These are phyloP conservation scores for Scarus forsteni DNA, from an alignment of 2,797 vertebrate genomes.

Conservation along the genomic window DNA sequence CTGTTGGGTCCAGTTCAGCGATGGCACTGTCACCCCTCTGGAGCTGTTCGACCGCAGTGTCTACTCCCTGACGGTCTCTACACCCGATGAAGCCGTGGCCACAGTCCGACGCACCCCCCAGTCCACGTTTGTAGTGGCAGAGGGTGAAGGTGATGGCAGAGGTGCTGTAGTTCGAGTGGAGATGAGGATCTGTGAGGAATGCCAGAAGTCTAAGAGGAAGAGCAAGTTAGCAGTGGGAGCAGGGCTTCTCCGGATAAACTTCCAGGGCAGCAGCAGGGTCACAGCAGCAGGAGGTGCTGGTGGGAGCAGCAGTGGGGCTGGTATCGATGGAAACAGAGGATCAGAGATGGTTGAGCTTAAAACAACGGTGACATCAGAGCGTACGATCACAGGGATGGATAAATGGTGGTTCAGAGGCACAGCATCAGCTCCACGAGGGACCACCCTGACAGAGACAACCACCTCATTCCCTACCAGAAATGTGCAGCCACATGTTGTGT, in stretches of 20 bases:
- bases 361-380: slow-evolving; percentile 52
- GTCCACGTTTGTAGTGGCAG: slow-evolving; percentile 85
- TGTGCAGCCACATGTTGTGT: slow-evolving; percentile 38
- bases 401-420: slow-evolving; percentile 64
- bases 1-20: slow-evolving; percentile 96
- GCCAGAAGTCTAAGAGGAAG: slow-evolving; percentile 95
- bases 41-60: slow-evolving; percentile 89
- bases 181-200: slow-evolving; percentile 91
- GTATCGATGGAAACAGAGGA: slow-evolving; percentile 14
- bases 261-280: slow-evolving; percentile 68
- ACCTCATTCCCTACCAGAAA: slow-evolving; percentile 31
- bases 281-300: slow-evolving; percentile 32
- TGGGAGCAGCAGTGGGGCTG: slow-evolving; percentile 36
- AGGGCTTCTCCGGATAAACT: slow-evolving; percentile 84
- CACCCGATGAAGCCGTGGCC: slow-evolving; percentile 88
- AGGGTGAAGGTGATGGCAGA: slow-evolving; percentile 83
- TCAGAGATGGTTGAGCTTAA: slow-evolving; percentile 57
- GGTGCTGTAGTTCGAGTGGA: slow-evolving; percentile 89
- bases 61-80: slow-evolving; percentile 89
- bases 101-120: slow-evolving; percentile 87
- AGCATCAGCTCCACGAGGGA: slow-evolving; percentile 37
- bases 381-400: slow-evolving; percentile 35
- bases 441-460: slow-evolving; percentile 29
- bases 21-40: slow-evolving; percentile 88
- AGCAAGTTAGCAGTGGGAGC: slow-evolving; percentile 88